phyloP scores from a whole-genome alignment of 1,140 invertebrate genomes.

The Megathymus violae region DNA sequence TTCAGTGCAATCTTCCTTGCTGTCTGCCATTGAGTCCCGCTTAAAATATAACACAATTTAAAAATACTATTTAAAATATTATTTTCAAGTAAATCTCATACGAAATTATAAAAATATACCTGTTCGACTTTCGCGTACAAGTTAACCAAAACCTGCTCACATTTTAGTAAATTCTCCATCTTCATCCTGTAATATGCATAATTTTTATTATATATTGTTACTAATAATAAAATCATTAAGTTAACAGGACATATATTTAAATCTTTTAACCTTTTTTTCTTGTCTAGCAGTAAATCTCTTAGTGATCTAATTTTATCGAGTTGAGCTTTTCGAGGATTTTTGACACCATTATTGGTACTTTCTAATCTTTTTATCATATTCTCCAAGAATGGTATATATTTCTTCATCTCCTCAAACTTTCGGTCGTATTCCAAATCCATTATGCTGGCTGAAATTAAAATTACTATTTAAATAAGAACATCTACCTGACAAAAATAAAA shows the following conservation, averaged over 20 bases:
- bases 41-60: conserved; percentile 56
- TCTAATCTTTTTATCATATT: conserved; percentile 86
- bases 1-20: conserved; percentile 24
- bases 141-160: conserved; percentile 87
- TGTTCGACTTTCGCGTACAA: conserved; percentile 86
- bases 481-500: too few species aligned
- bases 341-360: conserved; percentile 60
- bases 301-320: conserved; percentile 86
- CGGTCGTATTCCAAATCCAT: conserved; percentile 83
- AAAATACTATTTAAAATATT: too few species aligned
- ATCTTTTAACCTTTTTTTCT: conserved; percentile 86
- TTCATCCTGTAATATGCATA: conserved; percentile 84
- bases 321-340: conserved; percentile 84
- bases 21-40: conserved; percentile 49
- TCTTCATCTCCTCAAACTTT: conserved; percentile 87
- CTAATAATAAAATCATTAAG: not conserved
- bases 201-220: conserved; percentile 13
- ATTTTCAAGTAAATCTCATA: too few species aligned
- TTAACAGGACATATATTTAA: too few species aligned
- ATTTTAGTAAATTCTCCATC: conserved; percentile 86
- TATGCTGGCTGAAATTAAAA: conserved; percentile 51
- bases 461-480: too few species aligned
- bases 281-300: conserved; percentile 85
- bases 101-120: conserved; percentile 74
- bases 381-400: conserved; percentile 87